Evolutionary conservation across 2,113 vertebrate genomes (phyloP).

Genomic region (Anolis carolinensis): DNA sequence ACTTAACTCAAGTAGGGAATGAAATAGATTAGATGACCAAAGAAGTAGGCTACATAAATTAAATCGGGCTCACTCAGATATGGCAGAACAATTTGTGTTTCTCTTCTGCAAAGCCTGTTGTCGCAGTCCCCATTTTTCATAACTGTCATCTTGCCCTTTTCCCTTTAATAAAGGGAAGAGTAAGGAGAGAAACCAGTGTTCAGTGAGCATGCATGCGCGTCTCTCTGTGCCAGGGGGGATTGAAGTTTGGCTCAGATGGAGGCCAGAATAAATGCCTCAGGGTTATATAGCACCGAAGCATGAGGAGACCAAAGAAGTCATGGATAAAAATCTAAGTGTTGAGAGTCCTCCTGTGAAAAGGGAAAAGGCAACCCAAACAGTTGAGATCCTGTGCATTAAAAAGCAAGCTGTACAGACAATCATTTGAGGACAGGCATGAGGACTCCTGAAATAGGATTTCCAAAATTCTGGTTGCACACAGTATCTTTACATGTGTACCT

Average conservation of each 20-base stretch:
- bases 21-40: not conserved
- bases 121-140: slow-evolving; percentile 24
- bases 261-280: slow-evolving; percentile 52
- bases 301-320: slow-evolving; percentile 40
- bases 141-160: slow-evolving; percentile 50
- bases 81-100: slow-evolving; percentile 51
- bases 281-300: slow-evolving; percentile 53
- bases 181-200: slow-evolving; percentile 29
- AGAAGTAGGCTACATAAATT: slow-evolving; percentile 40
- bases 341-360: slow-evolving; percentile 44
- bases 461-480: too few species aligned
- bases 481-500: too few species aligned
- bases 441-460: too few species aligned
- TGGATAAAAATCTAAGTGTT: slow-evolving; percentile 62
- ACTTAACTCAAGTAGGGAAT: slow-evolving; percentile 32
- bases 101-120: slow-evolving; percentile 47
- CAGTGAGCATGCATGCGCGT: not conserved
- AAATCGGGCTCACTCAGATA: slow-evolving; percentile 33
- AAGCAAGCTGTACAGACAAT: not conserved
- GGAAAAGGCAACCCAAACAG: slow-evolving; percentile 28
- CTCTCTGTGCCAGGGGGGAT: slow-evolving; percentile 37
- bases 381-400: slow-evolving; percentile 14
- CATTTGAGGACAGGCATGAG: too few species aligned
- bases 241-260: slow-evolving; percentile 47
- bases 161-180: slow-evolving; percentile 42